Percentiles rank a stretch among this genome's conserved stretches.
Evolutionary conservation across 2,113 vertebrate genomes (phyloP).

Genomic region (Silurus glanis): DNA sequence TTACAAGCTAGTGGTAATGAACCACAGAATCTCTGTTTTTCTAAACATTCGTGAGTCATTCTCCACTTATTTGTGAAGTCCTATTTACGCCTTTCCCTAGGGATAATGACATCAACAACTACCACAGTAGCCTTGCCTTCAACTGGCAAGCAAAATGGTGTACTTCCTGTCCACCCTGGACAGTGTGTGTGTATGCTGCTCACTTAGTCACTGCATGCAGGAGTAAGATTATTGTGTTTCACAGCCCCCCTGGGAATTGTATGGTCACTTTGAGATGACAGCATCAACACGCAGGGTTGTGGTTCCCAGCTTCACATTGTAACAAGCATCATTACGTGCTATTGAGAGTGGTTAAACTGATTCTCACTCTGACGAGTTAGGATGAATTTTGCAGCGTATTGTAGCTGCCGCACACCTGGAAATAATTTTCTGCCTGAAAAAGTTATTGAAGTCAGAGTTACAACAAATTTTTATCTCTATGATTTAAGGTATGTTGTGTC

Average conservation of each 20-base stretch:
- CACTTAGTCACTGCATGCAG: conserved; percentile 31
- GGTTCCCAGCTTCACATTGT: neutral
- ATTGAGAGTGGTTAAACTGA: neutral
- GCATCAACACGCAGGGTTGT: neutral
- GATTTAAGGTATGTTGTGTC: conserved; percentile 13
- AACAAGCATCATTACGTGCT: conserved; percentile 8
- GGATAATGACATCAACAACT: conserved; percentile 21
- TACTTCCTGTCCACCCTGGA: conserved; percentile 28
- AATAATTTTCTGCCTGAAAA: neutral
- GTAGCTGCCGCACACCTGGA: neutral
- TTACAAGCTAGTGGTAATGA: conserved; percentile 21
- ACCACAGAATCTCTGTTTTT: neutral
- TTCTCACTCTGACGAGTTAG: neutral
- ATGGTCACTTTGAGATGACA: conserved; percentile 26
- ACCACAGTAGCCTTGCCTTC: conserved; percentile 5
- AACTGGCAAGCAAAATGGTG: conserved; percentile 23
- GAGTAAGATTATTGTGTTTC: conserved; percentile 37
- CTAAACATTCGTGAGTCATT: conserved; percentile 9
- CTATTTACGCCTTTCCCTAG: conserved; percentile 30
- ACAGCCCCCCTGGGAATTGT: conserved; percentile 19
- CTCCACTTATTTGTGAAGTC: conserved; percentile 27
- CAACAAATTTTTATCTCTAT: neutral
- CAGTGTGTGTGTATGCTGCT: conserved; percentile 14
- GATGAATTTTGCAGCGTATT: neutral
- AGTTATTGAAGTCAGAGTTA: neutral